Conservation (phyloP, 1,140 invertebrate species). For the Mesaphorura yosii region DNA sequence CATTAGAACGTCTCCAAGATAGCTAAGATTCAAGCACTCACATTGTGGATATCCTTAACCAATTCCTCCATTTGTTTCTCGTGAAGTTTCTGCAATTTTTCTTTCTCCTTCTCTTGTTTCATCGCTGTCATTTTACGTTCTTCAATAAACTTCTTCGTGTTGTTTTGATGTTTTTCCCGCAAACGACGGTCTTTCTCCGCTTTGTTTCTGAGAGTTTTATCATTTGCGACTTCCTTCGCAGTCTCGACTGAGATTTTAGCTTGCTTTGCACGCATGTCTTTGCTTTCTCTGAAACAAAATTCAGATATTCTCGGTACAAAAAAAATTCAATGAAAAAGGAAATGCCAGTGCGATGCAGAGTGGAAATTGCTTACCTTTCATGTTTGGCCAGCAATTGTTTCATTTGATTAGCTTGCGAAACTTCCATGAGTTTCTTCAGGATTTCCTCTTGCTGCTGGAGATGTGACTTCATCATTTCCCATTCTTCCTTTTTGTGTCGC, state of each 20-base stretch:
- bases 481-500: constrained; percentile 81
- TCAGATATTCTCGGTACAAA: no score
- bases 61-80: constrained; percentile 84
- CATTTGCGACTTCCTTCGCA: constrained; percentile 83
- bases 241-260: constrained; percentile 95
- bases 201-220: constrained; percentile 94
- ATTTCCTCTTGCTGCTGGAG: constrained; percentile 72
- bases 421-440: constrained; percentile 71
- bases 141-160: constrained; percentile 97
- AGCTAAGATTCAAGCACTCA: constrained; percentile 38
- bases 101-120: constrained; percentile 84
- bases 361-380: no score
- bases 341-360: no score
- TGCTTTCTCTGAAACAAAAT: constrained; percentile 71
- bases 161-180: constrained; percentile 95
- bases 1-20: neutral
- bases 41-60: constrained; percentile 79
- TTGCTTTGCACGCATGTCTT: constrained; percentile 90
- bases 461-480: constrained; percentile 67
- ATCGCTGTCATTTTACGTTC: constrained; percentile 77
- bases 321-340: no score
- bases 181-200: constrained; percentile 87
- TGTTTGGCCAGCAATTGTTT: constrained; percentile 81
- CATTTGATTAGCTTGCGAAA: constrained; percentile 72
- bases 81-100: constrained; percentile 82